These are phyloP conservation scores for Larimichthys polyactis DNA, from an alignment of 2,113 vertebrate species.

Conservation along the genomic window DNA sequence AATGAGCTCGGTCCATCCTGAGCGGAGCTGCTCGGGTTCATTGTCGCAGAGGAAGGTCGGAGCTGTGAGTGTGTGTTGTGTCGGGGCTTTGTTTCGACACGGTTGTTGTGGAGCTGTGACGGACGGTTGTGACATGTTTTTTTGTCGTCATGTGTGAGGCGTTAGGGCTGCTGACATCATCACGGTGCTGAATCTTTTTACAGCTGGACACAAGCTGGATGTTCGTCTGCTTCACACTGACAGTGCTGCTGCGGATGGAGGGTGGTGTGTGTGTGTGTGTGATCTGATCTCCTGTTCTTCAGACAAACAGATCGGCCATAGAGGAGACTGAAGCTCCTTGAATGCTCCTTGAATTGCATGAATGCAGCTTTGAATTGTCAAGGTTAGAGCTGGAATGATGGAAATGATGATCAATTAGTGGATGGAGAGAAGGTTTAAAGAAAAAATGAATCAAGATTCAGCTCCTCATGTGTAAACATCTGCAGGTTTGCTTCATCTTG, in stretches of 20 bases:
- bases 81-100: neutral
- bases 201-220: conserved; percentile 30
- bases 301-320: neutral
- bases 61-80: neutral
- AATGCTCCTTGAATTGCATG: neutral
- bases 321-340: neutral
- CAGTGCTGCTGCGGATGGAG: neutral
- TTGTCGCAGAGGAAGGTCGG: conserved; percentile 43
- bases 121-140: conserved; percentile 18
- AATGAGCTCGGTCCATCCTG: neutral
- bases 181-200: conserved; percentile 1
- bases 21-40: conserved; percentile 7
- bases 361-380: neutral
- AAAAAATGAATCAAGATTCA: neutral
- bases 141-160: conserved; percentile 16
- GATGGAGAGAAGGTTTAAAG: neutral
- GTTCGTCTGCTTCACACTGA: conserved; percentile 14
- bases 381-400: neutral
- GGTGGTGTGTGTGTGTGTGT: neutral
- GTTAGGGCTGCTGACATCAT: conserved; percentile 32
- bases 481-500: neutral
- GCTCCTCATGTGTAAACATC: neutral
- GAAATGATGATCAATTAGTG: neutral
- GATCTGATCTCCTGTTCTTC: conserved; percentile 16
- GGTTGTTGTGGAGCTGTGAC: neutral